Conservation (phyloP, 1,140 invertebrate species). For the Nomia melanderi region DNA sequence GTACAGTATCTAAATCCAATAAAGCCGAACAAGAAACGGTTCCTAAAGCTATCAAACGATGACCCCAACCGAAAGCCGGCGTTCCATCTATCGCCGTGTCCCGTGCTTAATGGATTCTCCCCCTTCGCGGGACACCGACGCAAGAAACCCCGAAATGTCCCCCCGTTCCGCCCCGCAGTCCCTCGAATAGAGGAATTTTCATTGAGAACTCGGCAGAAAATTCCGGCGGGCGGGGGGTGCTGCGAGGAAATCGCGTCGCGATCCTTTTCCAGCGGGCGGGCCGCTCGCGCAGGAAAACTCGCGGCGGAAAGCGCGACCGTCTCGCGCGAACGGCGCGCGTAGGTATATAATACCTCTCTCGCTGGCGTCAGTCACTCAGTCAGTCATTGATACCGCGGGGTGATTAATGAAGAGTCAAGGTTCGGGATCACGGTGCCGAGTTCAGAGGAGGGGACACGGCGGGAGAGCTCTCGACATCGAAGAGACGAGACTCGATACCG, state of each 20-base stretch:
- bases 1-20: slow-evolving; percentile 1
- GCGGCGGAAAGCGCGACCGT: slow-evolving; percentile 55
- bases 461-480: slow-evolving; percentile 68
- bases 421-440: slow-evolving; percentile 77
- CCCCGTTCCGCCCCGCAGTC: neutral
- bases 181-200: neutral
- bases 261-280: neutral
- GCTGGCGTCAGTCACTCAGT: slow-evolving; percentile 79
- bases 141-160: neutral
- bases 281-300: slow-evolving; percentile 10
- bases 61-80: neutral
- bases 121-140: neutral
- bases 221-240: neutral
- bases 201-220: neutral
- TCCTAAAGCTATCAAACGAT: neutral
- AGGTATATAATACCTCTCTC: slow-evolving; percentile 76
- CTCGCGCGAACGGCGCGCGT: slow-evolving; percentile 66
- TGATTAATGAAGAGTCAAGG: slow-evolving; percentile 81
- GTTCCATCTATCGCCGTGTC: neutral
- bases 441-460: slow-evolving; percentile 59
- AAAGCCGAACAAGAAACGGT: neutral
- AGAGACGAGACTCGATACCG: slow-evolving; percentile 75
- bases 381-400: slow-evolving; percentile 79
- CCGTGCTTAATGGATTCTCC: slow-evolving; percentile 5
- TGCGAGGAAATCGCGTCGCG: neutral